Evolutionary conservation across 2,113 vertebrate genomes (phyloP), one percentile per base, ranked within the genome.

Genomic region (Bettongia penicillata): DNA sequence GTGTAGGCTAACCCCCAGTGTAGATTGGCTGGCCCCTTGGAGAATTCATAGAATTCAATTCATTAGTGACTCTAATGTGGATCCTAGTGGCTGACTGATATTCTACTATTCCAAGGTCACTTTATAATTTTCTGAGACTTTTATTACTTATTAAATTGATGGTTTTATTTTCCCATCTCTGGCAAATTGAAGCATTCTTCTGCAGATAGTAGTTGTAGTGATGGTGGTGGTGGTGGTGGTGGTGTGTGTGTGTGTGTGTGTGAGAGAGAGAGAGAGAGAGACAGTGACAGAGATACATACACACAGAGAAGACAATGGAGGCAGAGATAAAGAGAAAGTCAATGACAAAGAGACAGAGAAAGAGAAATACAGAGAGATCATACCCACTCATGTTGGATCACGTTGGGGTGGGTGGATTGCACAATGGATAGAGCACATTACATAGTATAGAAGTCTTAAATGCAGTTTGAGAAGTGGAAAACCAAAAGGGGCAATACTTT

Each of bases 31-130:
- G 95, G 96, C 93, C 53, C 53, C 23, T 10, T 95, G 77, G 31
- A 95, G 95, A 96, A 95, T 95, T 96, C 57, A 50, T 91, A 84
- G 91, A 96, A 96, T 97, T 96, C 95, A 94, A 95, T 95, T 95
- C 94, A 53, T 93, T 50, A 96, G n/a, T 61, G 93, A 50, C 51
- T 93, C 92, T 95, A 94, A 91, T 93, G 91, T 91, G 94, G 50
- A 96, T 96, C 97, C 1, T 77, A 96, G 94, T 97, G 84, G 53
- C 90, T 48, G 23, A 97, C 96, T 98, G 93, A 43, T 96, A 96
- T 96, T 97, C 97, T 95, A 22, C 22, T 97, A 93, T 91, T 95
- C 55, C 89, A 84, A 95, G 91, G 90, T 94, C 94, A 94, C n/a
- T 48, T 95, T 95, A 95, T 93, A 95, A 95, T 94, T 97, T 97